A percentile compares a stretch with the other conserved stretches of the same genome.
Conservation (phyloP, 2,888 invertebrate genomes). For the Plebejus anna region DNA sequence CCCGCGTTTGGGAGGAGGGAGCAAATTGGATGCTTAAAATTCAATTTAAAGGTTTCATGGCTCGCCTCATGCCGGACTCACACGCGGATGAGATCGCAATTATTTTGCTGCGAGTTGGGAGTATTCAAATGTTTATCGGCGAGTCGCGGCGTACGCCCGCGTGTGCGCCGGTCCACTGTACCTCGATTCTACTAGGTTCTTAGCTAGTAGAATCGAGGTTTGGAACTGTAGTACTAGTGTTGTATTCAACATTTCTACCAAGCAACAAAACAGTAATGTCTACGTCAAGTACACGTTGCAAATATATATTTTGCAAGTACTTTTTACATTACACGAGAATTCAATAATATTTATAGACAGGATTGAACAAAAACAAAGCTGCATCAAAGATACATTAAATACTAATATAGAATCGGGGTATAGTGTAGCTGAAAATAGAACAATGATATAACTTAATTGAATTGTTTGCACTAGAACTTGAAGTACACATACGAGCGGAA, state of each 20-base stretch:
- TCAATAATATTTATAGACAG: no score
- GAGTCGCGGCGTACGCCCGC: constrained; percentile 15
- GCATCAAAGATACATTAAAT: not conserved
- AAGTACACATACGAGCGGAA: not conserved
- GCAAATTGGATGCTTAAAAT: constrained; percentile 80
- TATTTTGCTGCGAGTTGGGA: constrained; percentile 60
- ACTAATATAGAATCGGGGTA: not conserved
- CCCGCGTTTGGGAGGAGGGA: constrained; percentile 49
- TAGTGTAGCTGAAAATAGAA: not conserved
- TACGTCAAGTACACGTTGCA: no score
- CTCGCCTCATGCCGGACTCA: constrained; percentile 71
- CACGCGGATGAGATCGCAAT: constrained; percentile 67
- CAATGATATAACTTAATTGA: constrained; percentile 28
- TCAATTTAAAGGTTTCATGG: constrained; percentile 80
- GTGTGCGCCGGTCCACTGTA: constrained; percentile 9
- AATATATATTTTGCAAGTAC: no score
- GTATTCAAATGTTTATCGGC: constrained; percentile 54
- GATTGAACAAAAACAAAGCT: not conserved
- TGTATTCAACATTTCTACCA: no score
- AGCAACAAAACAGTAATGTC: no score
- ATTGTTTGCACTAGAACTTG: constrained; percentile 15
- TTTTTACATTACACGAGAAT: no score
- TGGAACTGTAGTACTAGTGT: no score
- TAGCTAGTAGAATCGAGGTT: no score
- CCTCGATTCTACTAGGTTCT: no score